A percentile compares a stretch with the other conserved stretches of the same genome.
Conservation (phyloP, 2,113 vertebrate genomes). For the Alethe castanea region DNA sequence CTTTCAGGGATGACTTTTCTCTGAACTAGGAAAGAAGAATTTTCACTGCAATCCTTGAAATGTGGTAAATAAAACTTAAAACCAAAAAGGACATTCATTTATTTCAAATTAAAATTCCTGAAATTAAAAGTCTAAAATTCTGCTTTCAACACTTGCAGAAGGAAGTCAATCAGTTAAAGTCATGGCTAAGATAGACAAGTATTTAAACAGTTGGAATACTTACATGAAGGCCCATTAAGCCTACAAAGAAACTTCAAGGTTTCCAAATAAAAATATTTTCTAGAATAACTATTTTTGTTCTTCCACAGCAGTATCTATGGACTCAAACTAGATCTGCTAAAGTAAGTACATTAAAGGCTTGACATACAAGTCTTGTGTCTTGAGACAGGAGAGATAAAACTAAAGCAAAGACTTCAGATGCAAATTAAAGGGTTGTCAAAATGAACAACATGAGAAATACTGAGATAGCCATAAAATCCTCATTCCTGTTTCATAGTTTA, state of each 20-base stretch:
- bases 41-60: not conserved
- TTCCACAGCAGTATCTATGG: not conserved
- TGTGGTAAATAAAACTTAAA: rapidly evolving
- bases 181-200: not conserved
- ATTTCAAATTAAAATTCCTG: not conserved
- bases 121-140: not conserved
- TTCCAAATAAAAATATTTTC: not conserved
- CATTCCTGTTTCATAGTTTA: not conserved
- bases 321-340: not conserved
- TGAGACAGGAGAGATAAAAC: not conserved
- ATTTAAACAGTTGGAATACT: not conserved
- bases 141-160: not conserved
- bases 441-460: not conserved
- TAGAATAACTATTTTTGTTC: not conserved
- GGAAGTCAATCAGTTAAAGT: not conserved
- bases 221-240: not conserved
- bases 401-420: not conserved
- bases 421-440: not conserved
- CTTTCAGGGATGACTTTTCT: not conserved
- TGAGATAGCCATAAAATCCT: not conserved
- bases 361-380: not conserved
- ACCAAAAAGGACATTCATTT: not conserved
- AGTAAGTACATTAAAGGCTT: not conserved
- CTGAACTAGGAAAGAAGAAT: not conserved
- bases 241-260: not conserved